Percentiles rank a stretch among this genome's conserved stretches.
Conservation (phyloP, 2,888 invertebrate species). For the Hyposoter didymator region DNA sequence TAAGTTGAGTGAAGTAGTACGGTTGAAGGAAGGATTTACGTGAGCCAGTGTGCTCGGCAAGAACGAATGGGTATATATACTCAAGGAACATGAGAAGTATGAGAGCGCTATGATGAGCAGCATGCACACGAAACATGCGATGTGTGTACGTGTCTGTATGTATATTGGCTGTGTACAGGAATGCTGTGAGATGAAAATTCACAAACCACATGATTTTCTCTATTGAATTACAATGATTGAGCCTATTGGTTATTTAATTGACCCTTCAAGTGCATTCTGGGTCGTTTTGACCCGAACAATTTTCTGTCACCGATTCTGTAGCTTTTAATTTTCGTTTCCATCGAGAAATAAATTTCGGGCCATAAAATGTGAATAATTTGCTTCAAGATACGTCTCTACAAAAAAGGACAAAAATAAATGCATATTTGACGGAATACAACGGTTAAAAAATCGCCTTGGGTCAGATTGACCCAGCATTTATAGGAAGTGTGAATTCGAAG, state of each 20-base stretch:
- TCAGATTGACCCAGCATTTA: no score
- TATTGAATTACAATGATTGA: slow-evolving; percentile 2
- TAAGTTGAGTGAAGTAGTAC: slow-evolving; percentile 50
- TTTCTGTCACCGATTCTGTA: no score
- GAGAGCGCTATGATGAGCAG: slow-evolving; percentile 26
- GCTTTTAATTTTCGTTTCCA: no score
- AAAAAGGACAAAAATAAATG: no score
- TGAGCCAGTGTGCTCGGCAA: slow-evolving; percentile 43
- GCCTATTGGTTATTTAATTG: background rate
- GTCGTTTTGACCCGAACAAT: no score
- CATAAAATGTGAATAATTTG: no score
- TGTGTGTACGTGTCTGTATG: background rate
- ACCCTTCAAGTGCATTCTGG: background rate
- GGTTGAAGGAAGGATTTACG: slow-evolving; percentile 61
- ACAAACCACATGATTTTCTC: background rate
- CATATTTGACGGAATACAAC: no score
- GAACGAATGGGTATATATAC: slow-evolving; percentile 30
- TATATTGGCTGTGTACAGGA: background rate
- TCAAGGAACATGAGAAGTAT: slow-evolving; percentile 45
- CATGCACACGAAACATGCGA: background rate
- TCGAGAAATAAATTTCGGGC: no score
- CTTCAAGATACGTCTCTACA: no score
- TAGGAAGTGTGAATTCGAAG: no score
- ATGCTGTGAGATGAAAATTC: background rate
- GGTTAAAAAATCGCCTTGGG: no score